phyloP scores from a whole-genome alignment of 2,797 vertebrate genomes.

The Pipistrellus pygmaeus region DNA sequence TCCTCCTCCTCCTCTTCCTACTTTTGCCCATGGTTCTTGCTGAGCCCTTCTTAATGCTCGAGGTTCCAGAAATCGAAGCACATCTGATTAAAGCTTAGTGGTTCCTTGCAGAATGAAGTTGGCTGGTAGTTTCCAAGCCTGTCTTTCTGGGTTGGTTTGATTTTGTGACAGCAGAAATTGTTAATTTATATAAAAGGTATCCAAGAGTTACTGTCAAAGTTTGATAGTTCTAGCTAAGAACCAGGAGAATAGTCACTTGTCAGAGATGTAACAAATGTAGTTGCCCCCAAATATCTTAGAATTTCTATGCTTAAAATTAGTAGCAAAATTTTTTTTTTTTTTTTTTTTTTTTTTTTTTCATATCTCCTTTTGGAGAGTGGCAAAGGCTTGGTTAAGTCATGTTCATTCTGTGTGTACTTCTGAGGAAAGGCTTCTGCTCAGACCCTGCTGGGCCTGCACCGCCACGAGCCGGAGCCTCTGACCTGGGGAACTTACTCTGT shows the following conservation, averaged over 20 bases:
- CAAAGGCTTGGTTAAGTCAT: neutral
- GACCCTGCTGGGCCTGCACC: no score
- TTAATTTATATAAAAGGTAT: conserved; percentile 46
- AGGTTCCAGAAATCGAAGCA: conserved; percentile 71
- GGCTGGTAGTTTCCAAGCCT: conserved; percentile 63
- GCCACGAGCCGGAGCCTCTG: neutral
- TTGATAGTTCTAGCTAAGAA: neutral
- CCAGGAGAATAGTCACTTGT: neutral
- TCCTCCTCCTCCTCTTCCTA: neutral
- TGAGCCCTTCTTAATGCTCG: conserved; percentile 65
- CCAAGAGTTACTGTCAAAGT: neutral
- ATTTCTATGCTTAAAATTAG: neutral
- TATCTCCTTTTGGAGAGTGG: neutral
- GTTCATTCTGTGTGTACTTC: neutral
- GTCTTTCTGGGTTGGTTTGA: conserved; percentile 56
- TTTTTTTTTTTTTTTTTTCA: no score
- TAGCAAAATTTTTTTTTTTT: neutral
- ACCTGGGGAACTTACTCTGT: neutral
- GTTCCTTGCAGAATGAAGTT: conserved; percentile 68
- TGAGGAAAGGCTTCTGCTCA: neutral
- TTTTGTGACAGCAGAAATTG: conserved; percentile 56
- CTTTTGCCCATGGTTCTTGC: conserved; percentile 48
- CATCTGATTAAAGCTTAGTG: conserved; percentile 72
- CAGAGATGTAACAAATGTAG: neutral
- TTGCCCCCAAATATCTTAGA: neutral